Evolutionary conservation across 92 coral and sea anemone species (phyloP).

Genomic region (Paragorgia papillata): DNA sequence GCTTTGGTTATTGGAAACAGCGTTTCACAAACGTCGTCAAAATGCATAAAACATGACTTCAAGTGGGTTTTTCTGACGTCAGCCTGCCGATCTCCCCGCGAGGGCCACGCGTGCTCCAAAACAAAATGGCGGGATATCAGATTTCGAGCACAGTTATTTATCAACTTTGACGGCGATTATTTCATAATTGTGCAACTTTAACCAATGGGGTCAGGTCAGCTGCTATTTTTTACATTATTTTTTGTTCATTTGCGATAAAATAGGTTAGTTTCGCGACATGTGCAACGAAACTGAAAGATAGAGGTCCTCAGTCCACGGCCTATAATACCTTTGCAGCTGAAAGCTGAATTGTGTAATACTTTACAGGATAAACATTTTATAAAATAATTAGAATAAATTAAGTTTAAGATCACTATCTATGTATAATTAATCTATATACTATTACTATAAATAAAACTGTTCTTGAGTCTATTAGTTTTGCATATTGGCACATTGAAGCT

Average conservation of each 20-base stretch:
- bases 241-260: slow-evolving; percentile 5
- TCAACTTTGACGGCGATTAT: slow-evolving; percentile 12
- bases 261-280: slow-evolving; percentile 15
- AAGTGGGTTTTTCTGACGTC: not conserved
- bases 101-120: not conserved
- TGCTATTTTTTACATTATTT: slow-evolving; percentile 14
- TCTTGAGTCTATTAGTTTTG: no score
- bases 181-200: slow-evolving; percentile 35
- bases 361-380: no score
- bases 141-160: slow-evolving; percentile 12
- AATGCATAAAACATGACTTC: not conserved
- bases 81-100: slow-evolving; percentile 15
- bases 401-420: no score
- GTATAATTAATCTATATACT: no score
- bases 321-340: no score
- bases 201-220: slow-evolving; percentile 21
- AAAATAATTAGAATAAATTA: no score
- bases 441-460: no score
- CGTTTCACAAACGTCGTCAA: slow-evolving; percentile 12
- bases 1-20: slow-evolving; percentile 29
- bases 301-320: slow-evolving; percentile 23
- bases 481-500: no score
- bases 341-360: no score
- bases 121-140: slow-evolving; percentile 21
- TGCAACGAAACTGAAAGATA: slow-evolving; percentile 8